Percentiles rank a stretch among this genome's conserved stretches.
phyloP scores from a whole-genome alignment of 2,113 vertebrate genomes.

The Eretmochelys imbricata region DNA sequence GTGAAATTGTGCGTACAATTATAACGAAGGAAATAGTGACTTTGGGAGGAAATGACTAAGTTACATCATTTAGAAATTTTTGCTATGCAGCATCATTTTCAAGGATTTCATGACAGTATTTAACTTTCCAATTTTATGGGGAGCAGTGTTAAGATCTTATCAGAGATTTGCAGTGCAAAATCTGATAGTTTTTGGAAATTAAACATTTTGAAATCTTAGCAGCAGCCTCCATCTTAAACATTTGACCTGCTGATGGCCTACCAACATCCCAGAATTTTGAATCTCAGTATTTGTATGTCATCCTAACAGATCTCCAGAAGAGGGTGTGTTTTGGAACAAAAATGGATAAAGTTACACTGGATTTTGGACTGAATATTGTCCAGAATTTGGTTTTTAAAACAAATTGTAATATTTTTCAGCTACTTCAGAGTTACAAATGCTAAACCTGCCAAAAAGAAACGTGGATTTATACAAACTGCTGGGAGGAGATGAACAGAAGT shows the following conservation, averaged over 20 bases:
- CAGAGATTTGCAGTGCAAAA: not conserved
- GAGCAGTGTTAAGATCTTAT: not conserved
- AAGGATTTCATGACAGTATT: not conserved
- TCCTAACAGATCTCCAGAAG: not conserved
- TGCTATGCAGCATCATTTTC: not conserved
- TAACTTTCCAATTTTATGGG: not conserved
- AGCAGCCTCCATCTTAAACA: not conserved
- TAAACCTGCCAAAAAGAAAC: not conserved
- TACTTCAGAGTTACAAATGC: not conserved
- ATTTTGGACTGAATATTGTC: not conserved
- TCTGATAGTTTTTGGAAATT: not conserved
- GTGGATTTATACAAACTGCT: not conserved
- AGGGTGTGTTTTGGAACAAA: not conserved
- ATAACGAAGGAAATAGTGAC: not conserved
- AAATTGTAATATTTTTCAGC: not conserved
- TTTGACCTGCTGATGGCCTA: not conserved
- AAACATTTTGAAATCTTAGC: not conserved
- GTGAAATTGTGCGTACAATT: not conserved
- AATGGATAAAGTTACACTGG: not conserved
- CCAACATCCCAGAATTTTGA: fast-evolving
- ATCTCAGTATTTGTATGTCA: not conserved
- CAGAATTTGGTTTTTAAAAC: not conserved
- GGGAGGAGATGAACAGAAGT: not conserved
- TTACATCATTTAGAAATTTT: not conserved
- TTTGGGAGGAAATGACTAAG: not conserved